Conservation (phyloP, 2,797 vertebrate species). For the Tenualosa thibaudeaui region DNA sequence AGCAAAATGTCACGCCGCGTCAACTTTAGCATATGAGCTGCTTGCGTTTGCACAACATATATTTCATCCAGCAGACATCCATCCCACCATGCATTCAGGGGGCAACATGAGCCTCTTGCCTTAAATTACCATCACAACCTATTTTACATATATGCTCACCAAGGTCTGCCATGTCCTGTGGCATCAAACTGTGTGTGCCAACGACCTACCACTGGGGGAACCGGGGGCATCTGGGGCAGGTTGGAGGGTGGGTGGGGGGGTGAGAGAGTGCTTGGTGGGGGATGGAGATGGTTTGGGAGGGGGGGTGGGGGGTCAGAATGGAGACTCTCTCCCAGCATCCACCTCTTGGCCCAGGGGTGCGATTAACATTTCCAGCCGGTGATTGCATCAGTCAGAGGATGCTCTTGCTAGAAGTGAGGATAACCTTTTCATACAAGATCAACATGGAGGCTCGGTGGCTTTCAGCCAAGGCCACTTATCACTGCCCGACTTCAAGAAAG, state of each 20-base stretch:
- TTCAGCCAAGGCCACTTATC: constrained; percentile 48
- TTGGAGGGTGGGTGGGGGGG: background rate
- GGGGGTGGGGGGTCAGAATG: background rate
- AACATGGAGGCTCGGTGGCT: constrained; percentile 47
- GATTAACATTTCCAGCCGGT: constrained; percentile 82
- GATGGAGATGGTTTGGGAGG: background rate
- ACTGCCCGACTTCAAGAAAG: constrained; percentile 48
- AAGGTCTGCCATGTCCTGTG: constrained; percentile 1
- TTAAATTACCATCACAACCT: background rate
- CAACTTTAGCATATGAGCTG: background rate
- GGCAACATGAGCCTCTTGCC: background rate
- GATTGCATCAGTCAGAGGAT: constrained; percentile 69
- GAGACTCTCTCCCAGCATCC: background rate
- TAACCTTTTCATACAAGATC: constrained; percentile 72
- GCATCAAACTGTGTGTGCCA: background rate
- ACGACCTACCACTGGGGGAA: background rate
- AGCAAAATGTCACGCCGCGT: constrained; percentile 19
- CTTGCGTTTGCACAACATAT: constrained; percentile 20
- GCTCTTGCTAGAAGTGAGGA: constrained; percentile 75
- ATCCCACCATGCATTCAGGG: background rate
- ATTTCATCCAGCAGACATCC: background rate
- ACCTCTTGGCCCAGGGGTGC: constrained; percentile 59
- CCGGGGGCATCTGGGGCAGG: background rate
- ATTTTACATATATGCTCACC: background rate
- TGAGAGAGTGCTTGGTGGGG: background rate